These are phyloP conservation scores for Dolomedes plantarius DNA, from an alignment of 2,888 invertebrate genomes.

Conservation along the genomic window DNA sequence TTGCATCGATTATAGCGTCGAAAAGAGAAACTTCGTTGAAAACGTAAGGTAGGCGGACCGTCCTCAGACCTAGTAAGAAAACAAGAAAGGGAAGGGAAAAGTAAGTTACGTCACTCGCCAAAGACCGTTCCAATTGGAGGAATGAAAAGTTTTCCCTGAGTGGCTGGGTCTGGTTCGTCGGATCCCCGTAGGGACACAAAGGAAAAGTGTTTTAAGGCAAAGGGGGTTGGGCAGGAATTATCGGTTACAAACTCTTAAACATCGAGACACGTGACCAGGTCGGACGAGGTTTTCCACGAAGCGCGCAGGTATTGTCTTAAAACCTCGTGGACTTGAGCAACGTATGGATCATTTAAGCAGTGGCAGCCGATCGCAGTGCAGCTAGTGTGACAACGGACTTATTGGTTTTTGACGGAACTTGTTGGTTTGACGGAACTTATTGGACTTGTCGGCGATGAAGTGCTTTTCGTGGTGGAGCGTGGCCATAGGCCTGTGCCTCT, in stretches of 20 bases:
- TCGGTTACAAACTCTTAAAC: constrained; percentile 57
- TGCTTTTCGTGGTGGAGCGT: constrained; percentile 43
- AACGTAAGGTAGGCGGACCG: constrained; percentile 62
- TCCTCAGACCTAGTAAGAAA: constrained; percentile 62
- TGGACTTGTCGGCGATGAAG: constrained; percentile 32
- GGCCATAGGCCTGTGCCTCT: constrained; percentile 18
- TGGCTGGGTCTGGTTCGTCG: constrained; percentile 63
- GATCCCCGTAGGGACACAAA: constrained; percentile 59
- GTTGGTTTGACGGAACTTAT: too few relatives aligned
- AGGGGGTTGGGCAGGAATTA: constrained; percentile 59
- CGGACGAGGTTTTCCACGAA: constrained; percentile 47
- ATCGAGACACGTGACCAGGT: constrained; percentile 37
- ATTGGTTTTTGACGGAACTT: neutral
- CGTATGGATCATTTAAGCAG: constrained; percentile 42
- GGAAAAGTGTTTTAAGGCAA: constrained; percentile 49
- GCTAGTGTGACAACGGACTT: constrained; percentile 15
- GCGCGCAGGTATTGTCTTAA: constrained; percentile 25
- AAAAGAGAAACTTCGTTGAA: constrained; percentile 41
- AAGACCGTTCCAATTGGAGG: constrained; percentile 70
- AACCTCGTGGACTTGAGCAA: constrained; percentile 11
- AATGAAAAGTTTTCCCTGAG: constrained; percentile 54
- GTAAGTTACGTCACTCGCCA: constrained; percentile 55
- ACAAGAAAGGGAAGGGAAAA: constrained; percentile 43
- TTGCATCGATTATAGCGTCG: constrained; percentile 12
- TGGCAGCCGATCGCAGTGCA: constrained; percentile 21